Evolutionary conservation across 1,140 invertebrate species (phyloP).

Genomic region (Muscidifurax raptorellus): DNA sequence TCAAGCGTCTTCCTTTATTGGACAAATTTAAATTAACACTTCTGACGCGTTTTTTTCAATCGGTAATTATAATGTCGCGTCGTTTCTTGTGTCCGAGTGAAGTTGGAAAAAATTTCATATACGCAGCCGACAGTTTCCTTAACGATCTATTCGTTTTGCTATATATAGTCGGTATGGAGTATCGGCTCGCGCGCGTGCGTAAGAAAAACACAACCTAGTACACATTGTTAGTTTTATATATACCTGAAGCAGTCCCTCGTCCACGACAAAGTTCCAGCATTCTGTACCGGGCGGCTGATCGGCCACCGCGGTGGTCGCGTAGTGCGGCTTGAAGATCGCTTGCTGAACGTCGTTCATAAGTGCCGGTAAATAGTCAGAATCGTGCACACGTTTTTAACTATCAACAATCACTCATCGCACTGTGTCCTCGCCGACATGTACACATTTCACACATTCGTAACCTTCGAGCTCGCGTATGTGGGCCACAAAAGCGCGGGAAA

Average conservation of each 20-base stretch:
- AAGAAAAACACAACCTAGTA: too few species aligned
- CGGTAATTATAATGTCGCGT: too few species aligned
- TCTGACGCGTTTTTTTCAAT: too few species aligned
- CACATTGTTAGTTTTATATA: too few species aligned
- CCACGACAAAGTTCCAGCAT: conserved; percentile 70
- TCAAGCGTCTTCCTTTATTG: background rate
- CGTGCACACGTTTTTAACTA: background rate
- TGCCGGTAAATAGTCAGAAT: conserved; percentile 5
- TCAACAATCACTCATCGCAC: background rate
- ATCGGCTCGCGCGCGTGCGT: too few species aligned
- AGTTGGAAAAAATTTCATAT: too few species aligned
- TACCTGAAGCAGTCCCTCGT: conserved; percentile 72
- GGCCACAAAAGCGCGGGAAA: background rate
- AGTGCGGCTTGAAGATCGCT: conserved; percentile 56
- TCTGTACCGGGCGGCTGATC: conserved; percentile 59
- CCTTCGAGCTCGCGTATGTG: background rate
- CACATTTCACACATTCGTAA: background rate
- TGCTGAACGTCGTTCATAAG: conserved; percentile 70
- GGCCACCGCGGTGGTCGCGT: conserved; percentile 13
- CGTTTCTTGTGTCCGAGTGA: too few species aligned
- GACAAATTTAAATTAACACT: too few species aligned
- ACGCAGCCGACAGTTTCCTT: background rate
- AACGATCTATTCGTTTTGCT: background rate
- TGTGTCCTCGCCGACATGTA: too few species aligned
- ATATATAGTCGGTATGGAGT: too few species aligned